phyloP scores from a whole-genome alignment of 2,113 vertebrate genomes.

The Cairina moschata region DNA sequence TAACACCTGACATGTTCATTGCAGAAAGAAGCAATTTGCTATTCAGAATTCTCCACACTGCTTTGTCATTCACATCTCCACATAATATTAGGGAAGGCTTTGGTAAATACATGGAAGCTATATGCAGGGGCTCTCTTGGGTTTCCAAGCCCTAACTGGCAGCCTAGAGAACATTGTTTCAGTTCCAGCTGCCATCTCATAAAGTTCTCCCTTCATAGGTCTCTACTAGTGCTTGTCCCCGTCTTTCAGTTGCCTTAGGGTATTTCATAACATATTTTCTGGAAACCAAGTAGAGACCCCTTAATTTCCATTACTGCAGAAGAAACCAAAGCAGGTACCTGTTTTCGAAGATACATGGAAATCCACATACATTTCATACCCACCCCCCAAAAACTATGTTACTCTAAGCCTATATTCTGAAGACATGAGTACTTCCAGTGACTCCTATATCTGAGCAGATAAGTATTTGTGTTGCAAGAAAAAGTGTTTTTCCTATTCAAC shows the following conservation, averaged over 20 bases:
- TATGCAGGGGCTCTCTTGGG: background rate
- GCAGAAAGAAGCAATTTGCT: background rate
- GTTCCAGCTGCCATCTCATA: background rate
- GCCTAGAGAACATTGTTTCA: background rate
- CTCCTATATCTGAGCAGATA: background rate
- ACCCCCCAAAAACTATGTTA: background rate
- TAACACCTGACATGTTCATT: background rate
- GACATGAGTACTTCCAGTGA: background rate
- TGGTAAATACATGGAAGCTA: background rate
- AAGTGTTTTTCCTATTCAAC: background rate
- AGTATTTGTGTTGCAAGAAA: background rate
- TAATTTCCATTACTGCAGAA: background rate
- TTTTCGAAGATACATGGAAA: background rate
- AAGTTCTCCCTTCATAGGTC: background rate
- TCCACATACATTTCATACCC: background rate
- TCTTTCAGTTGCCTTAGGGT: background rate
- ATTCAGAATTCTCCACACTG: background rate
- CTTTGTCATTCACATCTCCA: background rate
- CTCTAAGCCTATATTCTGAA: background rate
- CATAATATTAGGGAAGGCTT: background rate
- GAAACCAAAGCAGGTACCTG: background rate
- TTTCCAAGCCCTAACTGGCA: rapidly evolving
- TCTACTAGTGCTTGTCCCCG: background rate
- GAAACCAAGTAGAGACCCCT: background rate
- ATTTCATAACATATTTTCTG: background rate